Percentiles rank a stretch among this genome's conserved stretches.
Conservation (phyloP, 2,888 invertebrate species). For the Nycteola revayana region DNA sequence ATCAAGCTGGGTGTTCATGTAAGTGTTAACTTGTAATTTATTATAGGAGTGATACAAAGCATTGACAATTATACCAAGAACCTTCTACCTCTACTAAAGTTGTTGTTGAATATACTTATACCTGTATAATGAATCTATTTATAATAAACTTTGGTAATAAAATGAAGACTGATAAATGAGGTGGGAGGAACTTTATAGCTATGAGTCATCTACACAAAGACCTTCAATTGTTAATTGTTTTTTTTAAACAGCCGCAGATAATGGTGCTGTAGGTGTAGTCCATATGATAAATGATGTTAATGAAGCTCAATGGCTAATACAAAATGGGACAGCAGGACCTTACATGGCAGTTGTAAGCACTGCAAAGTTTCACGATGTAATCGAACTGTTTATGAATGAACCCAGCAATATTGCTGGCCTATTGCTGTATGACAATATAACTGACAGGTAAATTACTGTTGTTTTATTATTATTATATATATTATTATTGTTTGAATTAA, state of each 20-base stretch:
- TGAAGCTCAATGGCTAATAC: conserved; percentile 89
- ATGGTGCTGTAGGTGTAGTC: conserved; percentile 93
- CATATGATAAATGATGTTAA: conserved; percentile 84
- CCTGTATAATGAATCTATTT: too few species aligned
- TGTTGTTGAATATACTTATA: background rate
- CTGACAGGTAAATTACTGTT: conserved; percentile 56
- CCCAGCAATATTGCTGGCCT: conserved; percentile 85
- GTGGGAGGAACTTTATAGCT: too few species aligned
- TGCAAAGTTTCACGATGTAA: conserved; percentile 81
- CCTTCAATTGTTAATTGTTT: too few species aligned
- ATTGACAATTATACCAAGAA: too few species aligned
- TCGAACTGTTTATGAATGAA: conserved; percentile 76
- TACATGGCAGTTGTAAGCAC: conserved; percentile 89
- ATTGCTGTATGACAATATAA: conserved; percentile 80
- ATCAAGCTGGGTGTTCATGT: conserved; percentile 98
- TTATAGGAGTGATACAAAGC: too few species aligned
- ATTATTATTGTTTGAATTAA: too few species aligned
- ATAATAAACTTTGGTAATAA: too few species aligned
- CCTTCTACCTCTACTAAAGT: background rate
- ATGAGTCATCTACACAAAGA: too few species aligned
- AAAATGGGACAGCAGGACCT: conserved; percentile 87
- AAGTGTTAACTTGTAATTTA: conserved; percentile 79
- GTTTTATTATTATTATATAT: too few species aligned
- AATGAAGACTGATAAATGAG: too few species aligned
- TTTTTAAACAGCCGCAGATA: conserved; percentile 87